phyloP scores from a whole-genome alignment of 37 sponge, comb jelly and placozoan species.

The Theonella swinhoei region DNA sequence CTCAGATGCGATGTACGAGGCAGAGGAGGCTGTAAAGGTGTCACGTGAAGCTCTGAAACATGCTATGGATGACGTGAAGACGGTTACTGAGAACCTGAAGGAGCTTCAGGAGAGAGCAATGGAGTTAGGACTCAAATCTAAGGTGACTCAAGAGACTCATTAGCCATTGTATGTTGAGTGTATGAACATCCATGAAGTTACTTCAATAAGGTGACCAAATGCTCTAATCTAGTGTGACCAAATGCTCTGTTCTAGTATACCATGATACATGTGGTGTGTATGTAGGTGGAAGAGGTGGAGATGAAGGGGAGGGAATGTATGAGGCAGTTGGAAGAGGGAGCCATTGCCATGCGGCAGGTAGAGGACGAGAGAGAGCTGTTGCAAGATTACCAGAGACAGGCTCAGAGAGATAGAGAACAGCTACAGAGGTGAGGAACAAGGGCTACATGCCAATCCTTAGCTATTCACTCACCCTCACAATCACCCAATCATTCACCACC shows the following conservation, averaged over 20 bases:
- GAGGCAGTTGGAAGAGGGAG: background rate
- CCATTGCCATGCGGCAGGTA: background rate
- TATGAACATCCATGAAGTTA: too few relatives aligned
- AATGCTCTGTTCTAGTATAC: background rate
- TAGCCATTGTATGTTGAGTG: too few relatives aligned
- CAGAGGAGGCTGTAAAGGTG: conserved; percentile 16
- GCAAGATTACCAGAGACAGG: conserved; percentile 9
- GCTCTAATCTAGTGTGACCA: too few relatives aligned
- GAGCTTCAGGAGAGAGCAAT: background rate
- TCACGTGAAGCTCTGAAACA: conserved; percentile 2
- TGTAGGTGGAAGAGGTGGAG: conserved; percentile 8
- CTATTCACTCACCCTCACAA: too few relatives aligned
- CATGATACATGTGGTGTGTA: background rate
- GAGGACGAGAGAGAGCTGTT: background rate
- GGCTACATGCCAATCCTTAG: background rate
- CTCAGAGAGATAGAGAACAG: background rate
- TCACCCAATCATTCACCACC: background rate
- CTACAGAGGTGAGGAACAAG: background rate
- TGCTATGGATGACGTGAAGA: background rate
- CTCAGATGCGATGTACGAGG: background rate
- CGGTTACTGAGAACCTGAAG: background rate
- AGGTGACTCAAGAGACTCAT: too few relatives aligned
- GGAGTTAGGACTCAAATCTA: conserved; percentile 20
- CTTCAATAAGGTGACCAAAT: too few relatives aligned
- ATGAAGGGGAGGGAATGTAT: background rate